Evolutionary conservation across 2,797 vertebrate species (phyloP), one percentile per base, ranked within the genome.

Genomic region (Danio kyathit): DNA sequence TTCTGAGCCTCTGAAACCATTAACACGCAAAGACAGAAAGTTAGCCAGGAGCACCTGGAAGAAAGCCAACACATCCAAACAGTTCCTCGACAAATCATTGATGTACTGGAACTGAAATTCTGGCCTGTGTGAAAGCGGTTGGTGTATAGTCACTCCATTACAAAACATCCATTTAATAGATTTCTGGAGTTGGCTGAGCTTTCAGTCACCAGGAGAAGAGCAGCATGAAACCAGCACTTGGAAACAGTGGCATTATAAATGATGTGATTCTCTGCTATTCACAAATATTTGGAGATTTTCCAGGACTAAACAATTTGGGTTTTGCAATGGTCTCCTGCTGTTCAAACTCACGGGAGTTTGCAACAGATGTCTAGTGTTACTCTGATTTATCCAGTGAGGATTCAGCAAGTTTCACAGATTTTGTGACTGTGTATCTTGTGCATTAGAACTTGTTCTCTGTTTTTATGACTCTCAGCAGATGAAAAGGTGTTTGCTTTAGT

Each of bases 141-240:
- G 57, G 13, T 71, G 56, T 71, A 43, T 61, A 61, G 66, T 63
- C 46, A 71, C 44, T 79, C 57, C 17, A 79, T 79, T 63, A 44
- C 29, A 77, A 69, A 69, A 59, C 16, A 57, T 69, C 64, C 7
- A 69, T 63, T 71, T 79, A 63, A 79, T 70, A 49, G 77, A 72
- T 61, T 79, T 79, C 70, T 69, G 43, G 54, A 79, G 46, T 44
- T 72, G 21, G 13, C 43, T 1, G 2, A 29, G 44, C 6, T 6
- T 71, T 79, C 63, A 29, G 19, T 48, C 75, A 40, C 17, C 51
- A 8, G 66, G 13, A 59, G n/a, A 79, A 43, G 29, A 13, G 43
- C 56, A 61, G 54, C 19, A 67, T 48, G 29, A 59, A 74, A 43
- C 64, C 12, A 65, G 13, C 1, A 48, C 72, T 61, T 61, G 63